Conservation (phyloP, 2,888 invertebrate species). For the Microctonus hyperodae region DNA sequence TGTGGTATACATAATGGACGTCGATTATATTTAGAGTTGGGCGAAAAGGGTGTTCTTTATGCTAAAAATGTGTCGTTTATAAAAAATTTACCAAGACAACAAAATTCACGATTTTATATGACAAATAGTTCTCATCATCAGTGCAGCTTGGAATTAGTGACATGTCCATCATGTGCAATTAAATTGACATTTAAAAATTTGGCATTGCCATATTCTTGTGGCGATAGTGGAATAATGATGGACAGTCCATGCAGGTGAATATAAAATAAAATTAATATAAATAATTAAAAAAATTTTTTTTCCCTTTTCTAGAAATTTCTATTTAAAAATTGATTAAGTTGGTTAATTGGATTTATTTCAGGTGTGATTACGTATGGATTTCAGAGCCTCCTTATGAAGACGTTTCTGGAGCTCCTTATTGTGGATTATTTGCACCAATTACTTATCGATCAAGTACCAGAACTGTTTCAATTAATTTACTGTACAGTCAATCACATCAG, state of each 20-base stretch:
- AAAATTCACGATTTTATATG: slow-evolving; percentile 42
- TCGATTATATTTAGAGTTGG: slow-evolving; percentile 60
- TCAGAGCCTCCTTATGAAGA: slow-evolving; percentile 72
- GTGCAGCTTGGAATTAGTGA: slow-evolving; percentile 73
- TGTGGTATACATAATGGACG: slow-evolving; percentile 61
- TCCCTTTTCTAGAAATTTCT: too few relatives aligned
- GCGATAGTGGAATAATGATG: slow-evolving; percentile 55
- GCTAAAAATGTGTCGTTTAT: slow-evolving; percentile 57
- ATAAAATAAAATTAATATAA: too few relatives aligned
- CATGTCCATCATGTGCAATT: slow-evolving; percentile 75
- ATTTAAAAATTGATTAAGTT: too few relatives aligned
- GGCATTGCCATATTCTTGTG: slow-evolving; percentile 60
- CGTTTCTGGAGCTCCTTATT: slow-evolving; percentile 69
- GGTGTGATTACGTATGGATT: slow-evolving; percentile 72
- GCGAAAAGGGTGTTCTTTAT: slow-evolving; percentile 58
- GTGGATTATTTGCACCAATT: slow-evolving; percentile 64
- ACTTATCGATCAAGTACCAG: slow-evolving; percentile 70
- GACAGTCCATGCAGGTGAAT: slow-evolving; percentile 63
- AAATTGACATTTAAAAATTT: slow-evolving; percentile 65
- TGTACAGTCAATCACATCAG: slow-evolving; percentile 68
- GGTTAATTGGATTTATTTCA: too few relatives aligned
- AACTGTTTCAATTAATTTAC: slow-evolving; percentile 68
- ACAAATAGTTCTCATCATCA: slow-evolving; percentile 63
- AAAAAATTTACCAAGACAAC: slow-evolving; percentile 48
- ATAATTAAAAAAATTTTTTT: too few relatives aligned